Evolutionary conservation across 92 coral and sea anemone genomes (phyloP).

Genomic region (Desmophyllum pertusum): DNA sequence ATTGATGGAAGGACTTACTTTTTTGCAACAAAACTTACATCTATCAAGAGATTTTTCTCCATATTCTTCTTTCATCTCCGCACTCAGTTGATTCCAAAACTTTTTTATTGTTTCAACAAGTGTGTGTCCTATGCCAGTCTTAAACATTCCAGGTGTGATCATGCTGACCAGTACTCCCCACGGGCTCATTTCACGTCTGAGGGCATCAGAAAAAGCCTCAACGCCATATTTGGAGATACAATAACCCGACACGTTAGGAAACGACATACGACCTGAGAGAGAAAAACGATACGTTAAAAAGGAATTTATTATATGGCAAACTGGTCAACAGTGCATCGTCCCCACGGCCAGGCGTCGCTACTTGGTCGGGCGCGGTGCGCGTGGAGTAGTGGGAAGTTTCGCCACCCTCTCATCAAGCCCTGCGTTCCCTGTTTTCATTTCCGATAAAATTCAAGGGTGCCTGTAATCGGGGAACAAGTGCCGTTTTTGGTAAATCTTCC

Average conservation of each 20-base stretch:
- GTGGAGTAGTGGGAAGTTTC: too few species aligned
- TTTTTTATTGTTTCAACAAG: neutral
- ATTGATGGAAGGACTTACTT: too few species aligned
- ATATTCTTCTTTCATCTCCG: neutral
- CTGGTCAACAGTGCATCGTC: too few species aligned
- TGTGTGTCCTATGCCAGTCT: slow-evolving; percentile 3
- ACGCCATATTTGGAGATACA: slow-evolving; percentile 63
- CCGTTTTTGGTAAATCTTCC: too few species aligned
- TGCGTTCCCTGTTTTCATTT: too few species aligned
- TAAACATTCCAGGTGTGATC: slow-evolving; percentile 62
- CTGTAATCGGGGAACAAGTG: too few species aligned
- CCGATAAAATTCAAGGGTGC: too few species aligned
- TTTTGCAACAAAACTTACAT: neutral
- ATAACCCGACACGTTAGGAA: slow-evolving; percentile 4
- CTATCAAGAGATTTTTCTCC: neutral
- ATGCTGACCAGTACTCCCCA: slow-evolving; percentile 52
- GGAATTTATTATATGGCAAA: too few species aligned
- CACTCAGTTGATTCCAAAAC: neutral
- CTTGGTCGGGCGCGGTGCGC: too few species aligned
- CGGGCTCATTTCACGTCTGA: slow-evolving; percentile 60
- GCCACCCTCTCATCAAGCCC: too few species aligned
- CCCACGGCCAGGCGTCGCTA: too few species aligned
- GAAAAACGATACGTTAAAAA: neutral
- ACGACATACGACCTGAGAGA: neutral
- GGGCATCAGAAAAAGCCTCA: slow-evolving; percentile 71